Evolutionary conservation across 2,797 vertebrate species (phyloP), one percentile per base, ranked within the genome.

Genomic region (Sebastes steindachneri): DNA sequence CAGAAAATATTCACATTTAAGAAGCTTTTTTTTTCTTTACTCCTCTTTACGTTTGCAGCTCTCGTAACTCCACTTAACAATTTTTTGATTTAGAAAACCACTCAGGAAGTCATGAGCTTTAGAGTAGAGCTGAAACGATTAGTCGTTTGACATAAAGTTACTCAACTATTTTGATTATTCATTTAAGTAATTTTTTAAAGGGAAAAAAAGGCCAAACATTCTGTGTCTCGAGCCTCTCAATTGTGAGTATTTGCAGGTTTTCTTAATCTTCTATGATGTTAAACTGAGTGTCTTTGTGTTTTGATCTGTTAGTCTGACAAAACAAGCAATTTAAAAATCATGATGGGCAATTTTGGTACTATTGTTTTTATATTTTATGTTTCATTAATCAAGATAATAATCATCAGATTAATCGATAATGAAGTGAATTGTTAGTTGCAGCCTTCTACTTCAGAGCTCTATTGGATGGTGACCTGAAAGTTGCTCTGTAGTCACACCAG

Each of bases 11-110:
- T 41, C 37, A 41, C 37, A 41, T 41, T 41, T 41, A 41, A 41
- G 14, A 41, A 41, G 37, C 37, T 41, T 41, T 41, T 41, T 14
- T 35, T 14, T 14, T 41, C 37, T 41, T 15, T 15, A 41, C 37
- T 15, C 37, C 37, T 41, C 37, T 41, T 41, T 41, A 41, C 37
- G 14, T 41, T 41, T 41, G 37, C 37, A 41, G 37, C 37, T 41
- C 5, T 41, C 37, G 5, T 41, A 41, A 41, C 2, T 41, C 37
- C 5, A 7, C 37, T 41, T 41, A 41, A 41, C 37, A 15, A 15
- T 41, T 41, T 0, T 0, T 41, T 41, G 37, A 41, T 41, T 15
- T 41, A 15, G 37, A 41, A 41, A 41, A 41, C 5, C 37, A 41
- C 37, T 41, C 37, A 41, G 14, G 37, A 41, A 41, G 37, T 41